Evolutionary conservation across 2,888 invertebrate species (phyloP).

Genomic region (Andrena minutula): DNA sequence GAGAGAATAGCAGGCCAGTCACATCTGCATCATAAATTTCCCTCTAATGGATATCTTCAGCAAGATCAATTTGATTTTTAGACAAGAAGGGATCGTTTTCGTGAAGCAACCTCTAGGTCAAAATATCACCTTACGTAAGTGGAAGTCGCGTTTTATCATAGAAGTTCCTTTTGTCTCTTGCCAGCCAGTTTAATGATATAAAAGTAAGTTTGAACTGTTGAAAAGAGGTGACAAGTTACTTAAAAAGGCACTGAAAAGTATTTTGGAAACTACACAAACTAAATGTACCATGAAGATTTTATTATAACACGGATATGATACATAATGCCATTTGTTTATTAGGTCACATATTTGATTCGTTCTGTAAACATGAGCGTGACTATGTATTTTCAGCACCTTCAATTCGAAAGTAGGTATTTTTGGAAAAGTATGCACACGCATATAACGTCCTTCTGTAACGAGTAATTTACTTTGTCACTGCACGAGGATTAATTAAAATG

Average conservation of each 20-base stretch:
- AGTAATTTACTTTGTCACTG: conserved; percentile 29
- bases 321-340: neutral
- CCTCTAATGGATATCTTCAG: neutral
- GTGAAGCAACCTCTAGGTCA: neutral
- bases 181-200: neutral
- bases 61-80: neutral
- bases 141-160: neutral
- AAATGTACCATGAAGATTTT: too few relatives aligned
- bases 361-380: too few relatives aligned
- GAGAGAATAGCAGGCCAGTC: neutral
- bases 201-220: neutral
- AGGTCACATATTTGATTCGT: neutral
- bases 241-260: too few relatives aligned
- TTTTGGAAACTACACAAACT: too few relatives aligned
- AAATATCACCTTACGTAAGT: neutral
- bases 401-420: neutral
- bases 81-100: neutral
- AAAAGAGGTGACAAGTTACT: too few relatives aligned
- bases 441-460: neutral
- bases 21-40: neutral
- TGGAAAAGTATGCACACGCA: neutral
- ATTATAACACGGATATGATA: too few relatives aligned
- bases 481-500: conserved; percentile 51
- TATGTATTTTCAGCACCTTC: neutral
- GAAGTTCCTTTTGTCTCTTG: neutral